Base-by-base conservation (phyloP, 2,113 vertebrate species). In the Spheniscus mendiculus region DNA sequence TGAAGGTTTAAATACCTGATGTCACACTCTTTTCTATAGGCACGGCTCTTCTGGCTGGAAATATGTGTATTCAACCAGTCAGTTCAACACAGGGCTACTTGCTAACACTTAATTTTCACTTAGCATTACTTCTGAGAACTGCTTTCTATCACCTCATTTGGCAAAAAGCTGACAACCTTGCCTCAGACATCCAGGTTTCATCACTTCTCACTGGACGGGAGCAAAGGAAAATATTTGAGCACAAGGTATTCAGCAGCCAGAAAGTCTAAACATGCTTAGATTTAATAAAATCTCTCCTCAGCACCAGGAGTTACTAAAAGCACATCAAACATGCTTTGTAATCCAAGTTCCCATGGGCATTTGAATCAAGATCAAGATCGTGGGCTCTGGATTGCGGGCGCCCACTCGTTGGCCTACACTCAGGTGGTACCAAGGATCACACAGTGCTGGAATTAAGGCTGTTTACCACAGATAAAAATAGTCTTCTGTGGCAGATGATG, bases 381-480 rank as follows among this genome's bases (percentile, higher is more conserved):
- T 5, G 83, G 73, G 89, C 78, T 65, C 58, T 38, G 49, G 44
- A 45, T 61, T 0, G 3, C 6, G 10, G 66, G 70, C 1, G 1
- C 62, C 62, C 3, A 17, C 78, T 66, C 20, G 13, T 32, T 82
- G 78, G 87, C 53, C 59, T 45, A 44, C 1, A 1, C 2, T 4
- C 36, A 83, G 40, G 53, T 77, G 92, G 58, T 12, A 66, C 9
- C 36, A 62, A 58, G 83, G 85, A 86, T 80, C 82, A 94, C 66
- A 85, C 10, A 55, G 42, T 0, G 0, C 32, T 81, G 63, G 45
- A 95, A 94, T 83, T 30, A 80, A 65, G 36, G 42, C 38, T 90
- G 58, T 83, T 96, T 88, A 62, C 49, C 62, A 66, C 32, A 92
- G 25, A 69, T 53, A 93, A 93, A 96, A 96, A 89, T 34, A 86